Evolutionary conservation across 2,888 invertebrate genomes (phyloP).

Genomic region (Xestia xanthographa): DNA sequence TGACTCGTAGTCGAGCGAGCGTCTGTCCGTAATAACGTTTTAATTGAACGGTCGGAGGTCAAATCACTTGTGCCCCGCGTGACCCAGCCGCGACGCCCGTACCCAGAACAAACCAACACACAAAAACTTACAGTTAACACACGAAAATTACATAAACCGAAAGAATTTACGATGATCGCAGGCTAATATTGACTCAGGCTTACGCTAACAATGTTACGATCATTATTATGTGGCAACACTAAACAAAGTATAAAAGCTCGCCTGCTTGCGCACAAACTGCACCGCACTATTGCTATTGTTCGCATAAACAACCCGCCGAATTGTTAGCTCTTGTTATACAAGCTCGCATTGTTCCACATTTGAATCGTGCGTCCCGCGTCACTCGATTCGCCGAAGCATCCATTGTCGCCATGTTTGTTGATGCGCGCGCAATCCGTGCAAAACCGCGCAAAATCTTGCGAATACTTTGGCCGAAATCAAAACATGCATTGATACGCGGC

Average conservation of each 20-base stretch:
- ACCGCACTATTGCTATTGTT: constrained; percentile 84
- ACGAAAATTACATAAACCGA: constrained; percentile 36
- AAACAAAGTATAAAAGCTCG: constrained; percentile 79
- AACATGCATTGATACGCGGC: constrained; percentile 80
- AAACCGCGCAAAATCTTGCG: constrained; percentile 85
- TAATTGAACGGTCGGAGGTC: constrained; percentile 89
- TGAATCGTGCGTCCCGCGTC: constrained; percentile 83
- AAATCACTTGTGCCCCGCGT: constrained; percentile 87
- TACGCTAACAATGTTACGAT: constrained; percentile 69
- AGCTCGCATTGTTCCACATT: constrained; percentile 88
- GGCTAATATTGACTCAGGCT: constrained; percentile 63
- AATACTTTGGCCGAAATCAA: constrained; percentile 81
- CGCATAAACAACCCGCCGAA: constrained; percentile 84
- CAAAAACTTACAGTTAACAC: constrained; percentile 29
- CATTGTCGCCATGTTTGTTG: constrained; percentile 89
- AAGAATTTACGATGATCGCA: constrained; percentile 58
- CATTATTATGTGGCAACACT: constrained; percentile 69
- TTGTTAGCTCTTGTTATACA: constrained; percentile 87
- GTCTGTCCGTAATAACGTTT: constrained; percentile 81
- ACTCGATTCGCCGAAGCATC: constrained; percentile 85
- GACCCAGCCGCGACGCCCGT: constrained; percentile 70
- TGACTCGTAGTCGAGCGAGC: constrained; percentile 72
- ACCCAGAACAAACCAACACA: constrained; percentile 50
- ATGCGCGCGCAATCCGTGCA: constrained; percentile 77
- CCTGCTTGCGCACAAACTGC: constrained; percentile 76